Evolutionary conservation across 2,113 vertebrate species (phyloP), one percentile per base, ranked within the genome.

Genomic region (Ptilonorhynchus violaceus): DNA sequence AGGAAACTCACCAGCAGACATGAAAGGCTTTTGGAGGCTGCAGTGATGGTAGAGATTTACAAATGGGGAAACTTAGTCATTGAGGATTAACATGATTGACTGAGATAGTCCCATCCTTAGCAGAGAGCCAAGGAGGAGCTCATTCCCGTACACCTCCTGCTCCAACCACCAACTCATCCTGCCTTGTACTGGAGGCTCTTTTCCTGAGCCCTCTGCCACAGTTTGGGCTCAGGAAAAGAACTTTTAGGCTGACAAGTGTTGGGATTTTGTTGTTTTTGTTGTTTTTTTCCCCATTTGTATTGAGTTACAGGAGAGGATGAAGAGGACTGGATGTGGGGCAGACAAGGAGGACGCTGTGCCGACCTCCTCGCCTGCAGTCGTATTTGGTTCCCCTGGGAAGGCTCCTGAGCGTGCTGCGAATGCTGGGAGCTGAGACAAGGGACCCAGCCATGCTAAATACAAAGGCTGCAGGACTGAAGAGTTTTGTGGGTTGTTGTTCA

Each of bases 361-460:
- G 18, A 77, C 30, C 77, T 81, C 75, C 66, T 28, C 46, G 47
- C 35, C 42, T 0, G 0, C 42, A 22, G 52, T 25, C 27, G 31
- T 37, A 18, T 77, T 91, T 56, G 33, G 20, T 23, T 94, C 63
- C 77, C 63, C 21, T 67, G 63, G 75, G 47, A 87, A 91, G 55
- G 78, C 39, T 90, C 46, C 56, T 1, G 16, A 15, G 31, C 0
- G 0, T 2, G 1, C 35, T 67, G 63, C 2, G 2, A 86, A 74
- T 11, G 14, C 66, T 66, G 55, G 75, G 66, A 85, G 53, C 62
- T 15, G 70, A 81, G 78, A 89, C 58, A 27, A 76, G 88, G 86
- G 56, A 92, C 68, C 62, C 88, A 66, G 83, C 79, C 44, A 11
- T n/a, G 67, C 95, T 96, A 96, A 96, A 97, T 93, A 93, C 81